phyloP scores from a whole-genome alignment of 2,113 vertebrate species.

The Odobenus rosmarus region DNA sequence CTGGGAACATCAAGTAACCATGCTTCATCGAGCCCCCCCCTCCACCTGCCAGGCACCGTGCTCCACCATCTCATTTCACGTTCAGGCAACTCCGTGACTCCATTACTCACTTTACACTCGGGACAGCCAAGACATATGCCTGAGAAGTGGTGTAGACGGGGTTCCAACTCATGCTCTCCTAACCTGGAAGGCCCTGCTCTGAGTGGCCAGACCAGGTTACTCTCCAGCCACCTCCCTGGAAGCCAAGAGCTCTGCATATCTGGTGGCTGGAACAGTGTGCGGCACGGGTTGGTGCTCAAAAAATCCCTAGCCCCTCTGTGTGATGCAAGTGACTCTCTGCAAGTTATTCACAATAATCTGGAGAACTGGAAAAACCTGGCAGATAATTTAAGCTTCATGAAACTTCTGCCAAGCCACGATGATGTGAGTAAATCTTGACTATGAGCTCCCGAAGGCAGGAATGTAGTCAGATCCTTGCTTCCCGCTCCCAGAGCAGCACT shows the following conservation, averaged over 20 bases:
- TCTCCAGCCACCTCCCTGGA: background rate
- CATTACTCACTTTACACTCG: background rate
- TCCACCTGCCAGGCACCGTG: background rate
- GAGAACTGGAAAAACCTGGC: background rate
- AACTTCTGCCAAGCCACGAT: background rate
- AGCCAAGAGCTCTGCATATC: background rate
- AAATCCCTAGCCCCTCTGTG: background rate
- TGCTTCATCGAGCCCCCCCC: background rate
- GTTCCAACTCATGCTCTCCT: background rate
- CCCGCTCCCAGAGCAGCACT: background rate
- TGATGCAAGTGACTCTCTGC: background rate
- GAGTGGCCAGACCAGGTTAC: fast-evolving
- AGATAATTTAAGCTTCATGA: background rate
- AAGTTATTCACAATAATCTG: background rate
- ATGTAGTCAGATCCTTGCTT: background rate
- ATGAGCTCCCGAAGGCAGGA: background rate
- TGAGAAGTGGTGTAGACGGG: background rate
- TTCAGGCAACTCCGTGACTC: background rate
- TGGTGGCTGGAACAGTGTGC: background rate
- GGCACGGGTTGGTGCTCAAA: background rate
- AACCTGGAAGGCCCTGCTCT: background rate
- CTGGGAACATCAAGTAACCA: background rate
- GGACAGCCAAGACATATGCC: fast-evolving
- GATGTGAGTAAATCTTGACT: background rate
- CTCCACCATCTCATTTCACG: no score